Conservation (phyloP, 2,113 vertebrate species). For the Oreotrochilus melanogaster region DNA sequence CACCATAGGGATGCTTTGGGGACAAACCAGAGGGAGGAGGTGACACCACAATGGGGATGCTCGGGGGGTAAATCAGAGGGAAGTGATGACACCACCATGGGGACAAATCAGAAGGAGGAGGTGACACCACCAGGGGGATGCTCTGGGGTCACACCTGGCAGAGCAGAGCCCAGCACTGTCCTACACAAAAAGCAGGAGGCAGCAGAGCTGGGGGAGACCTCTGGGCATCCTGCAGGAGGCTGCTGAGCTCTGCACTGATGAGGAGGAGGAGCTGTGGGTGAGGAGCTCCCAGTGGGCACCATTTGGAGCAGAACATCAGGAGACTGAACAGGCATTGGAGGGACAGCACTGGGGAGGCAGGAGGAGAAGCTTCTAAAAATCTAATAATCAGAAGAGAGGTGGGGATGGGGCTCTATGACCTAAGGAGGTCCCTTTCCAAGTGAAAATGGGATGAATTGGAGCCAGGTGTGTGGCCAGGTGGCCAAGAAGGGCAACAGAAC, state of each 20-base stretch:
- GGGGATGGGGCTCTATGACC: not conserved
- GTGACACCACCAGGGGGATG: no score
- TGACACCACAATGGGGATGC: no score
- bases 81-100: no score
- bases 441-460: not conserved
- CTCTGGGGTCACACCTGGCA: not conserved
- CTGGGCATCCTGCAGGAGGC: not conserved
- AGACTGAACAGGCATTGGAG: not conserved
- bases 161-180: not conserved
- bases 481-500: no score
- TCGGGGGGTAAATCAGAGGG: no score
- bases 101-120: no score
- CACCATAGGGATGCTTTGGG: no score
- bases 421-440: not conserved
- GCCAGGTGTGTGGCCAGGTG: not conserved
- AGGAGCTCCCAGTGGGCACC: not conserved
- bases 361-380: not conserved
- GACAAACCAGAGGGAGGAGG: no score
- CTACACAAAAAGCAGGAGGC: not conserved
- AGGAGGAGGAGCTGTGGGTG: not conserved
- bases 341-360: not conserved
- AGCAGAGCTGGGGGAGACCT: no score
- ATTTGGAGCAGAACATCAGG: not conserved
- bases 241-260: not conserved
- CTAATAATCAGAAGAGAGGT: not conserved